Conservation (phyloP, 2,888 invertebrate species). For the Subacronicta megacephala region DNA sequence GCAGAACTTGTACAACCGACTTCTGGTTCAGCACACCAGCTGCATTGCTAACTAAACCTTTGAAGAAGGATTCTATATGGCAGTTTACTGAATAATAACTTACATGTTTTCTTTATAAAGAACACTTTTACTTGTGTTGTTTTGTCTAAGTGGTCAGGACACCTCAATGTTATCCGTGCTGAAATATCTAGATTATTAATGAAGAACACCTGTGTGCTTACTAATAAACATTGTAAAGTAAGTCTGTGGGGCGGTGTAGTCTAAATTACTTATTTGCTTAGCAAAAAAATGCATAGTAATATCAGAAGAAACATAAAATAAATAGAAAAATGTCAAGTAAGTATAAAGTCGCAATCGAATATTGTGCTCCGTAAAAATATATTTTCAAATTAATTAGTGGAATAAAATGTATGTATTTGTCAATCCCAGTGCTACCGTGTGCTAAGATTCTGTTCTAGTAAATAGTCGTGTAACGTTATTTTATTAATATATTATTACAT, state of each 20-base stretch:
- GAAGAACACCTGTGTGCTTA: slow-evolving; percentile 29
- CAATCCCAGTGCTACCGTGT: too few species aligned
- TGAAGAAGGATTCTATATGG: not conserved
- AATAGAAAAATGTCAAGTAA: too few species aligned
- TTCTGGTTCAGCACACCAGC: too few species aligned
- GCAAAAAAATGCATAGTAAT: not conserved
- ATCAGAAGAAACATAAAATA: too few species aligned
- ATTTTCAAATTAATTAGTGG: too few species aligned
- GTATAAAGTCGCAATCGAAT: too few species aligned
- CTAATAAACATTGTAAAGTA: slow-evolving; percentile 28
- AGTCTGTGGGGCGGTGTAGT: not conserved
- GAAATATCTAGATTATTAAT: slow-evolving; percentile 45
- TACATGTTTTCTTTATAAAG: slow-evolving; percentile 8
- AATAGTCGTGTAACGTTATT: too few species aligned
- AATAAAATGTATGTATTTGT: too few species aligned
- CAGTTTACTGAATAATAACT: not conserved
- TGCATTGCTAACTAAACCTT: not conserved
- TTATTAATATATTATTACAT: slow-evolving; percentile 2
- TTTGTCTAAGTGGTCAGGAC: slow-evolving; percentile 25
- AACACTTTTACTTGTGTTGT: slow-evolving; percentile 11
- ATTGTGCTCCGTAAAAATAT: too few species aligned
- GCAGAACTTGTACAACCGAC: too few species aligned
- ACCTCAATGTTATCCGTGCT: slow-evolving; percentile 35
- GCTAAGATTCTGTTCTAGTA: too few species aligned
- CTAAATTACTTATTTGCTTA: not conserved